Base-by-base conservation (phyloP, 1,140 invertebrate genomes). In the Apocrypta bakeri region DNA sequence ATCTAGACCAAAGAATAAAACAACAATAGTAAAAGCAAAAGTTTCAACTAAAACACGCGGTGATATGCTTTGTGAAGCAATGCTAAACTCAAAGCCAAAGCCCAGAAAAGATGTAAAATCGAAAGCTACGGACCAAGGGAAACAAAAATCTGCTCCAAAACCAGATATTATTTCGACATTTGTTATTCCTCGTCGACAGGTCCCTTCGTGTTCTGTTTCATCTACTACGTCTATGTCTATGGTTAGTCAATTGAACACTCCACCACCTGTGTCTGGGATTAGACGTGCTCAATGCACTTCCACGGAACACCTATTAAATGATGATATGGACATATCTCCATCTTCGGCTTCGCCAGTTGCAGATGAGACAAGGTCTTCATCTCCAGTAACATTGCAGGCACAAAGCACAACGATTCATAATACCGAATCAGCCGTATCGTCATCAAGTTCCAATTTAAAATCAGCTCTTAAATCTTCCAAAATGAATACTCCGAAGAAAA, bases 31-130 rank as follows among this genome's bases (percentile, higher is more conserved):
- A 6, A 84, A 84, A 73, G 78, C 42, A 9, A 84, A 84, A 77
- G 66, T 84, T 42, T 77, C 78, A 31, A 29, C 24, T n/a, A 84
- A 66, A 77, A 64, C 73, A 14, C 63, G 83, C 6, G 74, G 79
- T 7, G 78, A 81, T 64, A 84, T 81, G 78, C 56, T 84, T n/a
- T 84, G 74, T 77, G 83, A 84, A 29, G 68, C 73, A n/a, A 84
- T 84, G 83, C 64, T 61, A 64, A 66, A 9, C 29, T 25, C 72
- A 66, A 76, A 17, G 56, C 73, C 78, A 77, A 64, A 61, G 40
- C 25, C 63, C 14, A 76, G 27, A 25, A 80, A 73, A 77, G 24
- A n/a, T 48, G 12, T 6, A n/a, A 80, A 80, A 69, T 37, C 31
- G 24, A 42, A 79, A 48, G 33, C n/a, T 68, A 31, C 37, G 11